Evolutionary conservation across 2,797 vertebrate species (phyloP).

Genomic region (Tapirus indicus): DNA sequence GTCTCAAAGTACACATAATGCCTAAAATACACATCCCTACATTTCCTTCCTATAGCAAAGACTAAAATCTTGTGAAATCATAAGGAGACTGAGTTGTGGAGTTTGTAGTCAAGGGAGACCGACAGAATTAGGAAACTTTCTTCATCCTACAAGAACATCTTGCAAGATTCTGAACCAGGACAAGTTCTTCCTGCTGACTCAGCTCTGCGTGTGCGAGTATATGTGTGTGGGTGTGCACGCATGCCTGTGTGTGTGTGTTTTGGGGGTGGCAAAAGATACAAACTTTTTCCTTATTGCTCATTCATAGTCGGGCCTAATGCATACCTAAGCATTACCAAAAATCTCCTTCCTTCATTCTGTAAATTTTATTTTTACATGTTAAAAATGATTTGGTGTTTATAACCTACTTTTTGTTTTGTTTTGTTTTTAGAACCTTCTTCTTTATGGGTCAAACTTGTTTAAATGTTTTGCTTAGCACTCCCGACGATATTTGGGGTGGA

Average conservation of each 20-base stretch:
- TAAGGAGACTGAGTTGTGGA: neutral
- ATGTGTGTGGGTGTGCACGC: neutral
- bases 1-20: neutral
- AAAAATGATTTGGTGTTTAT: neutral
- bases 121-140: neutral
- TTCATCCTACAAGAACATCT: neutral
- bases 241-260: neutral
- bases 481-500: neutral
- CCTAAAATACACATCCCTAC: neutral
- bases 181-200: neutral
- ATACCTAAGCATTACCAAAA: neutral
- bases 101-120: neutral
- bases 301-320: neutral
- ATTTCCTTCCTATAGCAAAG: neutral
- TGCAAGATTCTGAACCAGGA: neutral
- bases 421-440: neutral
- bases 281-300: neutral
- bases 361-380: constrained; percentile 37
- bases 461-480: neutral
- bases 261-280: neutral
- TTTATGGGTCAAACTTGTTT: neutral
- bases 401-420: neutral
- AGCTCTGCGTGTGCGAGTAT: neutral
- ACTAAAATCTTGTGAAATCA: neutral
- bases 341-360: neutral